Conservation (phyloP, 2,113 vertebrate species). For the Brachirus orientalis region DNA sequence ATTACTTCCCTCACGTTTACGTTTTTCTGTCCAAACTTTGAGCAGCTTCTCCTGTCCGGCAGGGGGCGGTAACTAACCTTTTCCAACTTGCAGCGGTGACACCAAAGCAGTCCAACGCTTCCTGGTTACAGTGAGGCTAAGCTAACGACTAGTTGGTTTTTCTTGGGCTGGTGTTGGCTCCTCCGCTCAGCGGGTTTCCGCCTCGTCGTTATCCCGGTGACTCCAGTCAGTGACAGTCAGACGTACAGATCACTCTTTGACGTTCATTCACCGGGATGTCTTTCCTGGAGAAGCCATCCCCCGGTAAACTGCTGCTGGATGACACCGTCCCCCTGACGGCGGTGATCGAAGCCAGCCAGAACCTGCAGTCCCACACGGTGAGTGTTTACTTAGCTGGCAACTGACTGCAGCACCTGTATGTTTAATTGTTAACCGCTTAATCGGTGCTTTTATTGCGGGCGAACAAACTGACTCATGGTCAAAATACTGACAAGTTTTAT, state of each 20-base stretch:
- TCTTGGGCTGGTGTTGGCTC: neutral
- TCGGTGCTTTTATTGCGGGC: too few species aligned
- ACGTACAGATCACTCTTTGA: neutral
- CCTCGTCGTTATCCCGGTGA: neutral
- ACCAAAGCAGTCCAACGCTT: slow-evolving; percentile 27
- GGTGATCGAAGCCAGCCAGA: slow-evolving; percentile 93
- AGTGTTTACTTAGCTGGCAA: slow-evolving; percentile 37
- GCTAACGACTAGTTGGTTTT: slow-evolving; percentile 11
- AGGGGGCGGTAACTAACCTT: neutral
- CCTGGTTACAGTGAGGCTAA: slow-evolving; percentile 49
- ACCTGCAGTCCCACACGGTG: slow-evolving; percentile 94
- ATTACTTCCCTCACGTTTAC: too few species aligned
- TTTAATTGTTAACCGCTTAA: accelerated
- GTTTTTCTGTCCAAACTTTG: neutral
- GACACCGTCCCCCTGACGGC: slow-evolving; percentile 91
- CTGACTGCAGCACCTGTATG: neutral
- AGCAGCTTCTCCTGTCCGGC: slow-evolving; percentile 7
- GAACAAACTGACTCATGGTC: neutral
- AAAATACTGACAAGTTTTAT: slow-evolving; percentile 3
- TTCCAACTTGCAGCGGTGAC: neutral
- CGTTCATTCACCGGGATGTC: slow-evolving; percentile 80
- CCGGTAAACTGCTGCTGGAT: slow-evolving; percentile 88
- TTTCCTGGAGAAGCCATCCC: slow-evolving; percentile 87
- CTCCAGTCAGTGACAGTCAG: slow-evolving; percentile 21
- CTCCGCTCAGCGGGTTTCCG: neutral